Percentiles rank a stretch among this genome's conserved stretches.
phyloP scores from a whole-genome alignment of 2,113 vertebrate species.

The Anarrhichthys ocellatus region DNA sequence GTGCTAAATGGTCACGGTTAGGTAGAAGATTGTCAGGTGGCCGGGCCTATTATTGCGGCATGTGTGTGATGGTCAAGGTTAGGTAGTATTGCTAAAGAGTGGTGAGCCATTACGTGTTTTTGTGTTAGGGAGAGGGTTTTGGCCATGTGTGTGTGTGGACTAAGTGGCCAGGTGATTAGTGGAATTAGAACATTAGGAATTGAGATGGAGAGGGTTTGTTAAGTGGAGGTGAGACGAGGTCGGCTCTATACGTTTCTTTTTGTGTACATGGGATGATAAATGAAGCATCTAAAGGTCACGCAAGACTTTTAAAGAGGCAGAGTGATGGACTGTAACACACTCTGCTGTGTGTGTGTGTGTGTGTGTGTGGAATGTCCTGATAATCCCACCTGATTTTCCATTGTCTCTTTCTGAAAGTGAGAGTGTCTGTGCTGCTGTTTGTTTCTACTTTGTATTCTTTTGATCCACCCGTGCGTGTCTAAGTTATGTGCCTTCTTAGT shows the following conservation, averaged over 20 bases:
- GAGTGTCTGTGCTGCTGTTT: constrained; percentile 33
- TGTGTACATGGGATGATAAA: constrained; percentile 27
- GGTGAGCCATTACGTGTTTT: constrained; percentile 73
- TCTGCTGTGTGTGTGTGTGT: not conserved
- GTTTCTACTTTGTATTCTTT: constrained; percentile 44
- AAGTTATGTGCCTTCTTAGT: constrained; percentile 65
- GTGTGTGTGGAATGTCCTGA: constrained; percentile 51
- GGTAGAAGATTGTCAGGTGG: constrained; percentile 77
- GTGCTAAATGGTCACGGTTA: constrained; percentile 78
- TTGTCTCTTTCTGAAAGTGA: constrained; percentile 83
- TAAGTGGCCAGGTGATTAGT: constrained; percentile 77
- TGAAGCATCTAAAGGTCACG: constrained; percentile 28
- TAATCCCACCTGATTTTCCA: constrained; percentile 91
- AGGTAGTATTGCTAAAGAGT: constrained; percentile 79
- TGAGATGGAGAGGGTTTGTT: constrained; percentile 74
- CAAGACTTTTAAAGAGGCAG: constrained; percentile 9
- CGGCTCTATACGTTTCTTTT: constrained; percentile 29
- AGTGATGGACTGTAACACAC: constrained; percentile 4
- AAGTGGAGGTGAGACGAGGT: constrained; percentile 68
- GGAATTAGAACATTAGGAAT: constrained; percentile 76
- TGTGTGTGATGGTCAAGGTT: constrained; percentile 77
- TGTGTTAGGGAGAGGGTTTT: constrained; percentile 57
- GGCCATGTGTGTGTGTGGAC: constrained; percentile 16
- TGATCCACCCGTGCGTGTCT: constrained; percentile 33
- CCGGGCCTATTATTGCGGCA: constrained; percentile 67